Evolutionary conservation across 2,888 invertebrate species (phyloP).

Genomic region (Ganaspis brasiliensis): DNA sequence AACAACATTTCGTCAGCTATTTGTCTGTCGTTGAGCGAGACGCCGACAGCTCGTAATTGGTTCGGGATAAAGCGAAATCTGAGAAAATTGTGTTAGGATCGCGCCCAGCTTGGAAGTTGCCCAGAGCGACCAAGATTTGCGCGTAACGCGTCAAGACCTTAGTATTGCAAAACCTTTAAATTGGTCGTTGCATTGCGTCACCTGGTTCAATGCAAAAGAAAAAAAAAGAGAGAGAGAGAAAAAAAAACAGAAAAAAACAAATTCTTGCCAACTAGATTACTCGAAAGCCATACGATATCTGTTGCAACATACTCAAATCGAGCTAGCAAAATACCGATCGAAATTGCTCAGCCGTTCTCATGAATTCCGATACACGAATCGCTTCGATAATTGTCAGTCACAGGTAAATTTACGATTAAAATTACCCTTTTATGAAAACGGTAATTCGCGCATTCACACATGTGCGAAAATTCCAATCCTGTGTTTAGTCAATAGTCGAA

Average conservation of each 20-base stretch:
- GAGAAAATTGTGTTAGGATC: constrained; percentile 54
- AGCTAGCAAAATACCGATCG: constrained; percentile 58
- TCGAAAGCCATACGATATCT: constrained; percentile 11
- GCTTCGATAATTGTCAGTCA: constrained; percentile 69
- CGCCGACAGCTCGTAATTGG: constrained; percentile 55
- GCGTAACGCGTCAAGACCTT: constrained; percentile 47
- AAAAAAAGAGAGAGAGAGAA: constrained; percentile 24
- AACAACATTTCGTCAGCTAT: constrained; percentile 17
- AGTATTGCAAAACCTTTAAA: constrained; percentile 59
- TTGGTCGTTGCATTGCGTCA: constrained; percentile 55
- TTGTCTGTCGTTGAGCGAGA: constrained; percentile 45
- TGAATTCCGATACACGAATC: constrained; percentile 60
- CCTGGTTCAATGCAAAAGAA: constrained; percentile 48
- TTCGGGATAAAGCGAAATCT: constrained; percentile 59
- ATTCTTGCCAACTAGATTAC: constrained; percentile 12
- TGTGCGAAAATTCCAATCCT: constrained; percentile 62
- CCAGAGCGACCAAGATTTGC: constrained; percentile 36
- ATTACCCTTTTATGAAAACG: constrained; percentile 60
- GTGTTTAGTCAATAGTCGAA: neutral
- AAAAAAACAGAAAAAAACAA: neutral
- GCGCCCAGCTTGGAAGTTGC: constrained; percentile 59
- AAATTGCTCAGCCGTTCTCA: constrained; percentile 66
- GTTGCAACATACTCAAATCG: constrained; percentile 36
- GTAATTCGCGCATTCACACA: constrained; percentile 63
- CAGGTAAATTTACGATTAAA: constrained; percentile 64